Evolutionary conservation across 2,888 invertebrate species (phyloP).

Genomic region (Sabatieria punctata): DNA sequence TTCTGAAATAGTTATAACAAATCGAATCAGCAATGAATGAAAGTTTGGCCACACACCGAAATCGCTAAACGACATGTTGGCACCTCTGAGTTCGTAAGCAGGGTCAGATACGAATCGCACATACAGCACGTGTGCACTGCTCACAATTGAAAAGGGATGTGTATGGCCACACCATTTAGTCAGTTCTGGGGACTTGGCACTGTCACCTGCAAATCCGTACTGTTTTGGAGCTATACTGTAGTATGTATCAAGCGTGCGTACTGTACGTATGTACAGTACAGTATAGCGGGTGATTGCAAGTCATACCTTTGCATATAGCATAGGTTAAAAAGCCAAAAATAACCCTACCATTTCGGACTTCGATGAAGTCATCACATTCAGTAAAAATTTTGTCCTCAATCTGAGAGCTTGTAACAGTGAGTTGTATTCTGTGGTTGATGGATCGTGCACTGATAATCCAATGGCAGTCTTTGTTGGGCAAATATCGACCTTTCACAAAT

Average conservation of each 20-base stretch:
- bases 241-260: no score
- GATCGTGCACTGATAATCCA: not conserved
- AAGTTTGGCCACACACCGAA: not conserved
- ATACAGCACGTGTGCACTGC: not conserved
- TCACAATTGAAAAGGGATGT: not conserved
- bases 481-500: not conserved
- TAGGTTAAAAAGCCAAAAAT: no score
- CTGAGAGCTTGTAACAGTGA: not conserved
- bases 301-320: no score
- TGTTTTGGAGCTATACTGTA: no score
- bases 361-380: constrained; percentile 6
- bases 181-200: no score
- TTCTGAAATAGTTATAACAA: not conserved
- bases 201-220: no score
- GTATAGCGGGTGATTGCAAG: not conserved
- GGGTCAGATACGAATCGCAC: constrained; percentile 1
- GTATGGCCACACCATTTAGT: constrained; percentile 6
- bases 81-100: not conserved
- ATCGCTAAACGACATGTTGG: not conserved
- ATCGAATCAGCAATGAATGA: no score
- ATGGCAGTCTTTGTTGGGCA: not conserved
- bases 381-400: constrained; percentile 6
- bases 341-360: constrained; percentile 4
- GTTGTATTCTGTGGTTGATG: not conserved
- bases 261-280: not conserved